Percentiles rank a stretch among this genome's conserved stretches.
phyloP scores from a whole-genome alignment of 2,888 invertebrate genomes.

The Scaptodrosophila latifasciaeformis region DNA sequence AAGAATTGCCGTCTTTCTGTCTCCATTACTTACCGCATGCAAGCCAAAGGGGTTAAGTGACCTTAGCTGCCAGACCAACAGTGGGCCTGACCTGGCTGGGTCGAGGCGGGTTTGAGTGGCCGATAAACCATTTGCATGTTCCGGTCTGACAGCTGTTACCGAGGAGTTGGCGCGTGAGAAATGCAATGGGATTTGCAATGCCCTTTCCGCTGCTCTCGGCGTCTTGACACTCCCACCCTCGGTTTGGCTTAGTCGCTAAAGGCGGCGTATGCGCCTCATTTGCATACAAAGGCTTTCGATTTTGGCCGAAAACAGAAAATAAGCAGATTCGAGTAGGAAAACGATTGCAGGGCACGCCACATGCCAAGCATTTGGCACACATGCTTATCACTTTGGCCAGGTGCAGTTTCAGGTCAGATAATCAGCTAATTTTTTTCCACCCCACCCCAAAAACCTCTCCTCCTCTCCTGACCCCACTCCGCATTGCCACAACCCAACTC shows the following conservation, averaged over 20 bases:
- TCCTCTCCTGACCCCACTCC: too few species aligned
- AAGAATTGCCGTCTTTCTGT: background rate
- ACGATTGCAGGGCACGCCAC: conserved; percentile 29
- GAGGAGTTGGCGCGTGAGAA: conserved; percentile 32
- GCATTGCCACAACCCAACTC: too few species aligned
- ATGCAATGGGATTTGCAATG: conserved; percentile 22
- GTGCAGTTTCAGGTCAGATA: too few species aligned
- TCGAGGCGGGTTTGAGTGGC: too few species aligned
- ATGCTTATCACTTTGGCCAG: conserved; percentile 8
- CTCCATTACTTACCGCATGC: too few species aligned
- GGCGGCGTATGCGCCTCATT: conserved; percentile 39
- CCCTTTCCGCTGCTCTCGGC: conserved; percentile 9
- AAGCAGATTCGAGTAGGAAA: too few species aligned
- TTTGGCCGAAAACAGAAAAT: conserved; percentile 43
- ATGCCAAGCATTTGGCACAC: conserved; percentile 19
- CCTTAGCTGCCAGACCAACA: background rate
- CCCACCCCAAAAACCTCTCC: too few species aligned
- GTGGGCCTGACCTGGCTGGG: background rate
- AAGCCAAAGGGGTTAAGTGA: background rate
- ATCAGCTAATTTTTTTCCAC: too few species aligned
- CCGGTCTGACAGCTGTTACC: conserved; percentile 18
- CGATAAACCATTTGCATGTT: conserved; percentile 22
- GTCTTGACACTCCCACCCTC: background rate
- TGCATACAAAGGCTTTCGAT: conserved; percentile 63
- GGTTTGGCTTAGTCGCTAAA: background rate